Conservation (phyloP, 2,797 vertebrate species). For the Pangasius djambal region DNA sequence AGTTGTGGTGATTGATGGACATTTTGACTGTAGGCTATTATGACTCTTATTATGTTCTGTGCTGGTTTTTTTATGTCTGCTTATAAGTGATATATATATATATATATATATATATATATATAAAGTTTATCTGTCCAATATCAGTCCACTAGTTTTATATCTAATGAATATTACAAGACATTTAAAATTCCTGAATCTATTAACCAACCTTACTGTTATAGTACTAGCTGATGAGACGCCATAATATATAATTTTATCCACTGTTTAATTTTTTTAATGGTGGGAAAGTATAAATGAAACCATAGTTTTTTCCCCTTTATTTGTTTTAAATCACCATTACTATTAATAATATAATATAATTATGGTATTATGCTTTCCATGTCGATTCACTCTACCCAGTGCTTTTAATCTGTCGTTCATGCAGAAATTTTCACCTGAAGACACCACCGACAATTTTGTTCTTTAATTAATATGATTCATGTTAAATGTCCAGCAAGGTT, state of each 20-base stretch:
- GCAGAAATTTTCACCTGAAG: not conserved
- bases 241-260: not conserved
- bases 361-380: not conserved
- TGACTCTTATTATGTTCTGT: not conserved
- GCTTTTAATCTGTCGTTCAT: not conserved
- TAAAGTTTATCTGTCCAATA: constrained; percentile 1
- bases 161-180: constrained; percentile 9
- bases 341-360: not conserved
- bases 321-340: not conserved
- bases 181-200: not conserved
- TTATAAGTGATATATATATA: constrained; percentile 9
- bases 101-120: constrained; percentile 27
- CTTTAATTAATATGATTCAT: not conserved
- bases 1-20: not conserved
- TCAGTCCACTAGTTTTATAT: not conserved
- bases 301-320: not conserved
- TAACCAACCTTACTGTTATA: not conserved
- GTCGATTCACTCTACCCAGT: not conserved
- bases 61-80: not conserved
- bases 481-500: not conserved
- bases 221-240: not conserved
- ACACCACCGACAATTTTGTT: not conserved
- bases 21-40: not conserved
- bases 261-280: too few species aligned
- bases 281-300: not conserved